Conservation (phyloP, 2,113 vertebrate species). For the Porphyrio hochstetteri region DNA sequence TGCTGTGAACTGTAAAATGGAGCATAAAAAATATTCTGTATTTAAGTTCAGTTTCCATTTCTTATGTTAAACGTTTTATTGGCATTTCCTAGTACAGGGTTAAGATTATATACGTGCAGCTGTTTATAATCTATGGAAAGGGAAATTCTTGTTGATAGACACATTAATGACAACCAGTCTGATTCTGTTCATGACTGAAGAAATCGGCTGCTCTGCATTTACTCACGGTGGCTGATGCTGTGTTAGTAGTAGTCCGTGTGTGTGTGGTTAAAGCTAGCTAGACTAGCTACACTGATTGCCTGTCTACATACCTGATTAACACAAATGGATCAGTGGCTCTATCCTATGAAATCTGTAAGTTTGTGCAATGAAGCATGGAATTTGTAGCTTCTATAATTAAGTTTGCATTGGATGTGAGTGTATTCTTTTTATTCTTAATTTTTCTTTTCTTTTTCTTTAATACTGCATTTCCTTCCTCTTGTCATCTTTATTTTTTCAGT, state of each 20-base stretch:
- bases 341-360: background rate
- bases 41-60: background rate
- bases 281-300: background rate
- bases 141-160: background rate
- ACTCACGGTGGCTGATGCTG: background rate
- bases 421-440: background rate
- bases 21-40: background rate
- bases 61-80: background rate
- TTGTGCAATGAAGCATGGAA: background rate
- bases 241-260: rapidly evolving
- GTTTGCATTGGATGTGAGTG: background rate
- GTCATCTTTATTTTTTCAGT: background rate
- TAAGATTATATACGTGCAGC: background rate
- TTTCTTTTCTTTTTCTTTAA: no score
- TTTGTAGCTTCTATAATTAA: background rate
- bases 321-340: background rate
- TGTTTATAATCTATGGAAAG: background rate
- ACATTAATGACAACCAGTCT: background rate
- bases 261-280: background rate
- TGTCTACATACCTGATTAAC: background rate
- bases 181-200: background rate
- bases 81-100: background rate
- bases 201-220: background rate
- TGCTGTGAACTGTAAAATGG: background rate
- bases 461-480: background rate